A percentile compares a stretch with the other conserved stretches of the same genome.
phyloP scores from a whole-genome alignment of 2,888 invertebrate genomes.

The Deilephila elpenor region DNA sequence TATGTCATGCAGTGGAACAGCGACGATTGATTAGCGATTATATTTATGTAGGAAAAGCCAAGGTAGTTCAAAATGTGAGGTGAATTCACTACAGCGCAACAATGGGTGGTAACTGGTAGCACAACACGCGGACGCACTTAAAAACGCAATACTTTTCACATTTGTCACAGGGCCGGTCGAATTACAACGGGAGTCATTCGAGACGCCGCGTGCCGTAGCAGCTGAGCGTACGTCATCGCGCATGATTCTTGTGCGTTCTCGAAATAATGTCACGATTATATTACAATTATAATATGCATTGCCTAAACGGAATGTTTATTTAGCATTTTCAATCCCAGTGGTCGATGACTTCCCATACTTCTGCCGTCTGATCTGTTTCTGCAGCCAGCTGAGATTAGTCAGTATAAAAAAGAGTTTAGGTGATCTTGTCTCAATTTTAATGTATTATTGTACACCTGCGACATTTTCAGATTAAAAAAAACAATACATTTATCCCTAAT shows the following conservation, averaged over 20 bases:
- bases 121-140: conserved; percentile 44
- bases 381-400: no score
- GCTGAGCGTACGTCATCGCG: conserved; percentile 61
- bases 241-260: conserved; percentile 38
- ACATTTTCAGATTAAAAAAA: no score
- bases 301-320: background rate
- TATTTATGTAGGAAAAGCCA: no score
- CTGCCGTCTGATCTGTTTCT: no score
- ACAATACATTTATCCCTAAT: no score
- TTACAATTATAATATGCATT: background rate
- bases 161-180: conserved; percentile 72
- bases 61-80: background rate
- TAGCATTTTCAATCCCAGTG: background rate
- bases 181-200: conserved; percentile 70
- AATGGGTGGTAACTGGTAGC: conserved; percentile 21
- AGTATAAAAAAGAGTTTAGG: no score
- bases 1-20: no score
- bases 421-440: no score
- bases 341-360: no score
- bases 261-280: conserved; percentile 16
- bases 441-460: no score
- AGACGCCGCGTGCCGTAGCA: conserved; percentile 65
- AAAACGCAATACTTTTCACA: conserved; percentile 70
- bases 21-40: no score
- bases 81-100: conserved; percentile 15